These are phyloP conservation scores for Hydrophis major DNA, from an alignment of 2,797 vertebrate species.

Conservation along the genomic window DNA sequence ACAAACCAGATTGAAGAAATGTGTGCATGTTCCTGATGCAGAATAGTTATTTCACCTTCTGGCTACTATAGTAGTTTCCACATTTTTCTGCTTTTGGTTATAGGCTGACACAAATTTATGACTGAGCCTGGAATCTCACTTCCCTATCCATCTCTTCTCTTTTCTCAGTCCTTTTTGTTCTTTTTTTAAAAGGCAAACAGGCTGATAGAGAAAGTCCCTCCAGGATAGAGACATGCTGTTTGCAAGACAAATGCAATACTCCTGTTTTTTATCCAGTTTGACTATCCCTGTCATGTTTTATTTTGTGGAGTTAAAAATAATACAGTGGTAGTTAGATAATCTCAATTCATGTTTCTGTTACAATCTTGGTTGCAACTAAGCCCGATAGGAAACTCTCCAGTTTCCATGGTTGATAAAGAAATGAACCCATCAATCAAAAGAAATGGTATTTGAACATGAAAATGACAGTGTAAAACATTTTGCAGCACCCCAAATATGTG, in stretches of 20 bases:
- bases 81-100: background rate
- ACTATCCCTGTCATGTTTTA: background rate
- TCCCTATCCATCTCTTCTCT: background rate
- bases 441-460: background rate
- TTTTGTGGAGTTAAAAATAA: background rate
- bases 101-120: conserved; percentile 39
- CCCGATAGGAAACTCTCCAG: background rate
- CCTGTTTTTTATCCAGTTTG: background rate
- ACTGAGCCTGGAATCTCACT: background rate
- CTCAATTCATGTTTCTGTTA: background rate
- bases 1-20: conserved; percentile 3
- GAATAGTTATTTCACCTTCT: background rate
- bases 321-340: background rate
- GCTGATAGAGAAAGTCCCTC: conserved; percentile 13
- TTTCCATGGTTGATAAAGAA: background rate
- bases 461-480: background rate
- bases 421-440: background rate
- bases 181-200: conserved; percentile 22
- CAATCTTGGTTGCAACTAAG: background rate
- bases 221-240: background rate
- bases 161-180: conserved; percentile 30
- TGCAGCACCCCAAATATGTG: background rate
- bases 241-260: background rate
- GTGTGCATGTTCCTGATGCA: background rate
- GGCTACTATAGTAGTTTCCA: background rate